Percentiles rank a stretch among this genome's conserved stretches.
Evolutionary conservation across 2,888 invertebrate genomes (phyloP).

Genomic region (Synergus japonicus): DNA sequence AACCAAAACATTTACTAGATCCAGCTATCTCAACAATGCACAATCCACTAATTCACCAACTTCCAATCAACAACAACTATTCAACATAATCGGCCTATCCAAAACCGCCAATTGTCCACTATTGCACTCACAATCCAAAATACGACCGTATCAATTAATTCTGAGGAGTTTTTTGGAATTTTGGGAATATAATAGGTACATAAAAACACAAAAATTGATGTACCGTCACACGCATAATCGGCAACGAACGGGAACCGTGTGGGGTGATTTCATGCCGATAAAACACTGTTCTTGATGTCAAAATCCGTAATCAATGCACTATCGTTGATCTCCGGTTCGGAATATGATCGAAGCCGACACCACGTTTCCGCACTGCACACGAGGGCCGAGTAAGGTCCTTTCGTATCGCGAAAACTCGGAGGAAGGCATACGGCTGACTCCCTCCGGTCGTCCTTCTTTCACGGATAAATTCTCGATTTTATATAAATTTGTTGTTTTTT

Average conservation of each 20-base stretch:
- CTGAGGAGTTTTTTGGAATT: background rate
- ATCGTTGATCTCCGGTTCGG: slow-evolving; percentile 5
- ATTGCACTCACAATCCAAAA: background rate
- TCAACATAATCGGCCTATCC: background rate
- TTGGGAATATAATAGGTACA: background rate
- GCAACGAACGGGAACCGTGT: slow-evolving; percentile 51
- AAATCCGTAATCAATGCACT: slow-evolving; percentile 40
- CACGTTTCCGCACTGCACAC: slow-evolving; percentile 51
- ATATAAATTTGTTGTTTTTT: slow-evolving; percentile 2
- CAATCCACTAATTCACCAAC: background rate
- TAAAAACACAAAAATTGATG: slow-evolving; percentile 40
- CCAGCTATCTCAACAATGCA: no score
- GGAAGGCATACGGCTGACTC: slow-evolving; percentile 32
- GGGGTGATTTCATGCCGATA: slow-evolving; percentile 45
- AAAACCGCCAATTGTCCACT: background rate
- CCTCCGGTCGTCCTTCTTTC: slow-evolving; percentile 12
- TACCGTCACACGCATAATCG: slow-evolving; percentile 58
- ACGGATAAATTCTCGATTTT: background rate
- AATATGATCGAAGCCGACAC: slow-evolving; percentile 34
- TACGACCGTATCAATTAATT: background rate
- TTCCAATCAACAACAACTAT: background rate
- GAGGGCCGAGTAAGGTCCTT: slow-evolving; percentile 35
- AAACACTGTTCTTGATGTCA: slow-evolving; percentile 50
- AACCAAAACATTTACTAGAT: no score
- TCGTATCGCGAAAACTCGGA: slow-evolving; percentile 33